These are phyloP conservation scores for Leptinotarsa peninsularis DNA, from an alignment of 2,888 invertebrate genomes.

Conservation along the genomic window DNA sequence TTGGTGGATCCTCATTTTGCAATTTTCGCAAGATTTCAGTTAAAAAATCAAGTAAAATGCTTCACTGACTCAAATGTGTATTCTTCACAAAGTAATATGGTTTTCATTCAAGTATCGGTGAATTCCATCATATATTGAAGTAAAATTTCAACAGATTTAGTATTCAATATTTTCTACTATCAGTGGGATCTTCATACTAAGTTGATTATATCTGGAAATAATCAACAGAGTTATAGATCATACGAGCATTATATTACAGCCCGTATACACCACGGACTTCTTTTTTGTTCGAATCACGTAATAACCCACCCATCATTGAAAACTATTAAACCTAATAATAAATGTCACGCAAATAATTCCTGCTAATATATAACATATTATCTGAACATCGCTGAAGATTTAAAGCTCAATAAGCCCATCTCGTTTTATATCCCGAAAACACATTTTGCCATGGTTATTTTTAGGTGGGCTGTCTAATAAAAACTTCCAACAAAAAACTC, in stretches of 20 bases:
- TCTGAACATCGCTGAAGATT: slow-evolving; percentile 28
- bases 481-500: slow-evolving; percentile 27
- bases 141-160: too few relatives aligned
- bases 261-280: neutral
- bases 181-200: neutral
- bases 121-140: too few relatives aligned
- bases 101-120: too few relatives aligned
- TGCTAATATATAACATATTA: slow-evolving; percentile 46
- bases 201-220: neutral
- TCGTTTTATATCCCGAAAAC: slow-evolving; percentile 29
- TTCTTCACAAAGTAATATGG: too few relatives aligned
- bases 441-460: slow-evolving; percentile 16
- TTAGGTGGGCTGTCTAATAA: slow-evolving; percentile 25
- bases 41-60: too few relatives aligned
- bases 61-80: too few relatives aligned
- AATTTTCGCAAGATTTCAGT: too few relatives aligned
- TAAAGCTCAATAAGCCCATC: slow-evolving; percentile 31
- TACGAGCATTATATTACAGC: neutral
- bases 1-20: too few relatives aligned
- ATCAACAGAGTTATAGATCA: neutral
- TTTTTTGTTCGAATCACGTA: slow-evolving; percentile 15
- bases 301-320: slow-evolving; percentile 25
- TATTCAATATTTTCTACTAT: too few relatives aligned
- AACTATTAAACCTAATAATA: slow-evolving; percentile 45
- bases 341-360: slow-evolving; percentile 47